Conservation (phyloP, 2,113 vertebrate species). For the Candoia aspera region DNA sequence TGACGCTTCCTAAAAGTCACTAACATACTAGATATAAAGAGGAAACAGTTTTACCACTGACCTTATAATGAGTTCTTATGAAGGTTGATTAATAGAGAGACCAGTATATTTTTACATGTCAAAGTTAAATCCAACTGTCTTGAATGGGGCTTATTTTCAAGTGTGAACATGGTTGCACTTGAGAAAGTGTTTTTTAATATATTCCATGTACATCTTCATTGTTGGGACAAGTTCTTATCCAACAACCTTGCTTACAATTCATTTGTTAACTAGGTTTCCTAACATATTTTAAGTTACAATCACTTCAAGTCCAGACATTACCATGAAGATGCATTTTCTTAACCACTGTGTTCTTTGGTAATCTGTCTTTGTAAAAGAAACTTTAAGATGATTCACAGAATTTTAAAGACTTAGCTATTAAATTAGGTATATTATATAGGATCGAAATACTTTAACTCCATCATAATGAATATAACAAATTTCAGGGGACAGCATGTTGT, state of each 20-base stretch:
- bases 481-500: too few species aligned
- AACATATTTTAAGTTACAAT: not conserved
- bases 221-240: not conserved
- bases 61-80: not conserved
- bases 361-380: too few species aligned
- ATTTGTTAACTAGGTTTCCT: not conserved
- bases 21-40: not conserved
- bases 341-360: too few species aligned
- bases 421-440: too few species aligned
- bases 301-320: not conserved
- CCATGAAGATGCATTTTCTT: not conserved
- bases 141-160: not conserved
- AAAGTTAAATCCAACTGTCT: not conserved
- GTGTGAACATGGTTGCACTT: not conserved
- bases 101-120: not conserved
- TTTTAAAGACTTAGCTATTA: too few species aligned
- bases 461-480: too few species aligned
- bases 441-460: too few species aligned
- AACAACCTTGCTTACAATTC: not conserved
- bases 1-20: not conserved
- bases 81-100: not conserved
- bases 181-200: not conserved
- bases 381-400: too few species aligned
- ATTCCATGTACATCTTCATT: not conserved
- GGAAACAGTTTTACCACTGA: not conserved